Base-by-base conservation (phyloP, 2,113 vertebrate genomes). In the Entomyzon cyanotis region DNA sequence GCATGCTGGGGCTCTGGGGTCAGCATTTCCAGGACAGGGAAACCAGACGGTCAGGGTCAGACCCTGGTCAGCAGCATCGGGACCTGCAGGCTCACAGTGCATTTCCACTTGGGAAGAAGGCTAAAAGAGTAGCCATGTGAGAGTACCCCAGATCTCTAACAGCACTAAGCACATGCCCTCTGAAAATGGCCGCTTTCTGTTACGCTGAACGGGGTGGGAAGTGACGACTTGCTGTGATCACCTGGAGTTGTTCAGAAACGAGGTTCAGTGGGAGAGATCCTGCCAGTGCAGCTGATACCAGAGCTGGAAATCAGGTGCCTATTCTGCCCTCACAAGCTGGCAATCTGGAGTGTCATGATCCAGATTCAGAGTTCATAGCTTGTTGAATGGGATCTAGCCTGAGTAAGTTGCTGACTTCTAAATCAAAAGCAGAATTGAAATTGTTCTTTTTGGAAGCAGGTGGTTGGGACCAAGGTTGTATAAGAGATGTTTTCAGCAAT, bases 401-500 rank as follows among this genome's bases (percentile, higher is more conserved):
- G 80, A 70, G 41, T 70, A 89, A 90, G 42, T 39, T 46, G 67
- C 55, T 17, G 33, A 55, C 42, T 76, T 67, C 65, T 74, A 68
- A 71, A 78, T 65, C 31, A 44, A 68, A 92, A 75, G 81, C 53
- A 75, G 58, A 62, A 85, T 27, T 83, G 74, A 84, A 90, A 70
- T 82, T 77, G 7, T 15, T 70, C 3, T 82, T 64, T 22, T 87
- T 84, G 65, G 69, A 90, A 96, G 94, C 47, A 55, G 63, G 79
- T 89, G 35, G 14, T 28, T 85, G 68, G 50, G 68, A 84, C 47
- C 35, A 62, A 83, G 71, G 89, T 90, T 0, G 0, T 42, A 17
- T 71, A 74, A 82, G 86, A 93, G 73, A 69, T 77, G 59, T 93
- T 94, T 95, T 95, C 86, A 77, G 55, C 20, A 28, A 50, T 75